These are phyloP conservation scores for Alligator sinensis DNA, from an alignment of 2,113 vertebrate genomes.

Conservation along the genomic window DNA sequence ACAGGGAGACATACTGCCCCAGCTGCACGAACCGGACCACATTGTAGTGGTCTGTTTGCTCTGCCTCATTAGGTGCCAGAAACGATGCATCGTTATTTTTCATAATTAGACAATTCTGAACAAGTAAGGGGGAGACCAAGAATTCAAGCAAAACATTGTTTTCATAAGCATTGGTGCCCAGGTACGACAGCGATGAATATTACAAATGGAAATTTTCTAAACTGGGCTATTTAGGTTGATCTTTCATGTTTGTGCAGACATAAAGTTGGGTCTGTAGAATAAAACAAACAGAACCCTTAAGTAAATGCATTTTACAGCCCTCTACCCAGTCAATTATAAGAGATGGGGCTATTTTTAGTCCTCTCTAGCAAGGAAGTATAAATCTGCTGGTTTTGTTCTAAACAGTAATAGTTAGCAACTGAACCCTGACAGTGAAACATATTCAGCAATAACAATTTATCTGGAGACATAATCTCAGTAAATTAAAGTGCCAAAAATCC, in stretches of 20 bases:
- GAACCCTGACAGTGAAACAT: slow-evolving; percentile 45
- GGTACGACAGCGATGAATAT: not conserved
- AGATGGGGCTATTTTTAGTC: not conserved
- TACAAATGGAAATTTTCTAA: slow-evolving; percentile 18
- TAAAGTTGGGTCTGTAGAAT: slow-evolving; percentile 14
- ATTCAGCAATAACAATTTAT: not conserved
- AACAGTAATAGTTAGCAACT: not conserved
- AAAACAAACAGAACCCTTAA: slow-evolving; percentile 28
- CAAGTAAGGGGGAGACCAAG: not conserved
- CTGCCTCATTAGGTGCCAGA: not conserved
- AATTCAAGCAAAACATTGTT: not conserved
- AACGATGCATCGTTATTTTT: not conserved
- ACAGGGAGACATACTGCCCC: not conserved
- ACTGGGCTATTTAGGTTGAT: not conserved
- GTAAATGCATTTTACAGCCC: slow-evolving; percentile 7
- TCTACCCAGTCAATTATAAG: not conserved
- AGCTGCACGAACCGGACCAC: not conserved
- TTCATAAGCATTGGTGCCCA: accelerated
- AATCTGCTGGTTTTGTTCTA: slow-evolving; percentile 22
- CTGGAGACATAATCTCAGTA: slow-evolving; percentile 43
- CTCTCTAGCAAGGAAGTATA: not conserved
- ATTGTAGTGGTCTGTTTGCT: not conserved
- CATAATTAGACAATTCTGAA: not conserved
- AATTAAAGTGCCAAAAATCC: slow-evolving; percentile 38
- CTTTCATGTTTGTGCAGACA: not conserved